phyloP scores from a whole-genome alignment of 2,888 invertebrate species.

The Drosophila ustulata region DNA sequence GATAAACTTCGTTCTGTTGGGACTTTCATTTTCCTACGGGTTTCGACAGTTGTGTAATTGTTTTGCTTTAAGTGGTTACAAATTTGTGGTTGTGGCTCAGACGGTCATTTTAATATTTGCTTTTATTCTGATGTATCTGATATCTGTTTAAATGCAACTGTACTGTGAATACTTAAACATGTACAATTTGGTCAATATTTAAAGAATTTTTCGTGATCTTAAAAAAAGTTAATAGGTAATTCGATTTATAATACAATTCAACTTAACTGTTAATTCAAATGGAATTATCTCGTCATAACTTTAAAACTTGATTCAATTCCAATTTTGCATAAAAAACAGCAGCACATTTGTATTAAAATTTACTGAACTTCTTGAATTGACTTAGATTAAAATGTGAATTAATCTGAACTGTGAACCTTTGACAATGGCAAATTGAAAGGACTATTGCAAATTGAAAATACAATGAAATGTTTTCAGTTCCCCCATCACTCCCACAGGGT shows the following conservation, averaged over 20 bases:
- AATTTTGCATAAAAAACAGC: too few relatives aligned
- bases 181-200: too few relatives aligned
- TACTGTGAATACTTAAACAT: background rate
- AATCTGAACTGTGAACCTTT: background rate
- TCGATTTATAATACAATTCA: background rate
- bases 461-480: slow-evolving; percentile 25
- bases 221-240: too few relatives aligned
- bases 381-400: background rate
- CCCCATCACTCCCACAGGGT: background rate
- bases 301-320: too few relatives aligned
- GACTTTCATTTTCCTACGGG: slow-evolving; percentile 31
- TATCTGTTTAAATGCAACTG: background rate
- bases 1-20: slow-evolving; percentile 58
- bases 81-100: slow-evolving; percentile 25
- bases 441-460: slow-evolving; percentile 17
- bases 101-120: background rate
- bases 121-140: slow-evolving; percentile 17
- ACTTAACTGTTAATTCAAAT: too few relatives aligned
- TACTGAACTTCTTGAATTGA: background rate
- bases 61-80: slow-evolving; percentile 39
- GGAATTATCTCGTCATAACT: background rate
- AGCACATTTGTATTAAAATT: background rate
- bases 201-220: too few relatives aligned
- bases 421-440: background rate
- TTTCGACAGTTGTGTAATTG: slow-evolving; percentile 71